Base-by-base conservation (phyloP, 2,113 vertebrate species). In the Thomomys bottae region DNA sequence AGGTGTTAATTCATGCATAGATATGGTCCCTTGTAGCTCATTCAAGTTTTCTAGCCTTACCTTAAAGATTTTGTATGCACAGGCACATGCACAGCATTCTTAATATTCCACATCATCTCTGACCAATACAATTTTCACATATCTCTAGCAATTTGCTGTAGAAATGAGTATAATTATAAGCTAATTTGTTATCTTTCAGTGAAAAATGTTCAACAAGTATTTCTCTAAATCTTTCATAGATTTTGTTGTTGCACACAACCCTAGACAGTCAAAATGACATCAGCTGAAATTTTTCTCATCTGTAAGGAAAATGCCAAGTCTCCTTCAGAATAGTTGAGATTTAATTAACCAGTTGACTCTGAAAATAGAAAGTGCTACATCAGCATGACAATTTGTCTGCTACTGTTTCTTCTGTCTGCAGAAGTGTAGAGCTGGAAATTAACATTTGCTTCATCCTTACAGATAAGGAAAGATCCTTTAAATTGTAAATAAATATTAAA, bases 261-360 rank as follows among this genome's bases (percentile, higher is more conserved):
- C 18, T 68, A 15, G 40, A 67, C 10, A n/a, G 85, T 92, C 18
- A 80, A 21, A n/a, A 92, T 90, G 32, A 49, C 11, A 90, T 91
- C 59, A 59, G 14, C 32, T 78, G 6, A 81, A 83, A 82, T 70
- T 82, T 75, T 92, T 84, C 72, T 95, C 49, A 82, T 86, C 88
- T 92, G 68, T 86, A 66, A 71, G 49, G 49, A 54, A 90, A 92
- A 54, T 70, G 1, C 8, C 6, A 23, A 54, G 21, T 45, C 42
- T 38, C n/a, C 57, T 81, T 90, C 34, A 42, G 36, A 73, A 34
- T 34, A 76, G 28, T 73, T 80, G 63, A 8, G n/a, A 92, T 91
- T 90, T 78, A 96, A 92, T 94, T 90, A 90, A 90, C 88, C 84
- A 88, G 42, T 83, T 88, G 63, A 84, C 38, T 83, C 64, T 93